These are phyloP conservation scores for Xanthorhoe designata DNA, from an alignment of 2,888 invertebrate species.

Conservation along the genomic window DNA sequence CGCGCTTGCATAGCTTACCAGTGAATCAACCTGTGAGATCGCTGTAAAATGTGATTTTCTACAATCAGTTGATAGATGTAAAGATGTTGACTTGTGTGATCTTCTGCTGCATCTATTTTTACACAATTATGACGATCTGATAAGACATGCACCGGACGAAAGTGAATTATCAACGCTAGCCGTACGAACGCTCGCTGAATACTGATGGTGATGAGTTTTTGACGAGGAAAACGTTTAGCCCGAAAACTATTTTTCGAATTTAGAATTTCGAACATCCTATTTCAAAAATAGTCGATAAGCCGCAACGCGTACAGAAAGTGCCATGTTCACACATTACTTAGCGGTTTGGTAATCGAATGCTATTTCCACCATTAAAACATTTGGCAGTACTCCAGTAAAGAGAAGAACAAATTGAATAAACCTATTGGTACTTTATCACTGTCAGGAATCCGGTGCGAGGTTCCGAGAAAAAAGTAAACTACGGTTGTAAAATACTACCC, in stretches of 20 bases:
- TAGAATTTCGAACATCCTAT: slow-evolving; percentile 26
- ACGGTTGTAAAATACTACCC: slow-evolving; percentile 16
- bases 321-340: slow-evolving; percentile 25
- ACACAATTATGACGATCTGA: slow-evolving; percentile 21
- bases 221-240: slow-evolving; percentile 50
- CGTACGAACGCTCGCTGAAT: slow-evolving; percentile 49
- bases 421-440: slow-evolving; percentile 59
- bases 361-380: slow-evolving; percentile 53
- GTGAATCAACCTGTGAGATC: too few relatives aligned
- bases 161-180: slow-evolving; percentile 55
- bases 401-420: slow-evolving; percentile 60
- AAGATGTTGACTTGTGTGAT: slow-evolving; percentile 10
- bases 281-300: slow-evolving; percentile 3
- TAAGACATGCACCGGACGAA: slow-evolving; percentile 39
- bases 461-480: slow-evolving; percentile 42
- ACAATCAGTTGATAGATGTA: too few relatives aligned
- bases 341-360: slow-evolving; percentile 47
- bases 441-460: slow-evolving; percentile 40
- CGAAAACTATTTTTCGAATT: slow-evolving; percentile 30
- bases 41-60: not conserved
- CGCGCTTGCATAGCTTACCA: too few relatives aligned
- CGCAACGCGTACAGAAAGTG: slow-evolving; percentile 1
- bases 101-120: slow-evolving; percentile 23
- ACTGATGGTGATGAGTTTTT: slow-evolving; percentile 59
- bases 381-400: slow-evolving; percentile 58